Evolutionary conservation across 2,797 vertebrate genomes (phyloP), one percentile per base, ranked within the genome.

Genomic region (Cossypha heuglini): DNA sequence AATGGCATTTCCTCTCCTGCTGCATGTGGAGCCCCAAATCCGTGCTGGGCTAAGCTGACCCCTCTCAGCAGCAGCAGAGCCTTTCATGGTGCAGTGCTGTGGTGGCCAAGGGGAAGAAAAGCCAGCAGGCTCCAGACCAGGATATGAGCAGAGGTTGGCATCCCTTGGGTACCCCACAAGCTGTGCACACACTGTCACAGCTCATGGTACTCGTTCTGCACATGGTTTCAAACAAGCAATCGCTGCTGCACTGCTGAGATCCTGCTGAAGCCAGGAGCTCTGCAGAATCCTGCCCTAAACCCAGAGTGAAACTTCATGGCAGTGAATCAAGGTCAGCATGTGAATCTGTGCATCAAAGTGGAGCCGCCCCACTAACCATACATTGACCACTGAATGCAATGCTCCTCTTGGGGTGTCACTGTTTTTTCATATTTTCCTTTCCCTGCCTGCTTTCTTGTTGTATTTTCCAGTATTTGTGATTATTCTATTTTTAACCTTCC

Each of bases 381-480:
- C 48, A 22, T 25, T 0, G 20, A 88, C 80, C 73, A 45, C 82
- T 91, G 87, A 94, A 90, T 88, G 78, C 89, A 42, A 9, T 55
- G 31, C 72, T 78, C 66, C 26, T 78, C 72, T 54, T n/a, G 26
- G 66, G 33, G 5, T 58, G 67, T 43, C 42, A 63, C 19, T 54
- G 20, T 7, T n/a, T 13, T 9, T 1, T 0, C 16, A 31, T 43
- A 1, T 54, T 61, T 61, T 51, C n/a, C 21, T 68, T 66, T 71
- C 33, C 38, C 33, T 54, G 43, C 76, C 78, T 93, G 73, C 66
- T 86, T 88, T 75, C 57, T 68, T 91, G 4, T 82, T 90, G 29
- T 71, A 29, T 90, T 87, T 94, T 82, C 42, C 52, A 54, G 31
- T 73, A 22, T 71, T 86, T 85, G 82, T 86, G 86, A 67, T 93